Conservation (phyloP, 2,113 vertebrate genomes). For the Eudyptes chrysolophus region DNA sequence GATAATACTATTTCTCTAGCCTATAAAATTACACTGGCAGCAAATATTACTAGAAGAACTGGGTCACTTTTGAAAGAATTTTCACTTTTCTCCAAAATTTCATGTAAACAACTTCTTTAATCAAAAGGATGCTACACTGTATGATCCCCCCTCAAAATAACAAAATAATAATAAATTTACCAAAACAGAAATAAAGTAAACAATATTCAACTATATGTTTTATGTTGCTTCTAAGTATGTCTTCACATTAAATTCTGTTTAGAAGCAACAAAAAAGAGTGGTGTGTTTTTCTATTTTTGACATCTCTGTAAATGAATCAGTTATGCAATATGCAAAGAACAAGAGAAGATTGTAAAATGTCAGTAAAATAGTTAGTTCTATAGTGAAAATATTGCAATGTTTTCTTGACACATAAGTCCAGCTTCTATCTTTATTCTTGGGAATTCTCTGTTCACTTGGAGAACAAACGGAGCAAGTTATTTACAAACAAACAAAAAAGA, state of each 20-base stretch:
- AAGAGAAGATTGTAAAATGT: neutral
- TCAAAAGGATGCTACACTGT: neutral
- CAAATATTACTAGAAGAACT: neutral
- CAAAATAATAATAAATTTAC: neutral
- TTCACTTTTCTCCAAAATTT: neutral
- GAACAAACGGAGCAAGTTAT: neutral
- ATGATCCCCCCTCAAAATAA: neutral
- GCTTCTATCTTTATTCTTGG: neutral
- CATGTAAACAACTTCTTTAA: neutral
- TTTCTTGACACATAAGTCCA: neutral
- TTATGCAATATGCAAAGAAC: neutral
- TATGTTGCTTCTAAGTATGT: neutral
- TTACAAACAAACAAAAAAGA: neutral
- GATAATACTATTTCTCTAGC: neutral
- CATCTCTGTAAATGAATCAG: neutral
- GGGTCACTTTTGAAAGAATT: neutral
- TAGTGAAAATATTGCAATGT: neutral
- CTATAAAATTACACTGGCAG: neutral
- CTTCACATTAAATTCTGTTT: neutral
- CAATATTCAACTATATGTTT: neutral
- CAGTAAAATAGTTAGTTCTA: neutral
- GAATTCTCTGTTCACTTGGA: neutral
- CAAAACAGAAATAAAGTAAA: neutral
- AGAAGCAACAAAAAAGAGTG: neutral
- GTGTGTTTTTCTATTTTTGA: neutral